These are phyloP conservation scores for Gymnocheta viridis DNA, from an alignment of 2,888 invertebrate species.

Conservation along the genomic window DNA sequence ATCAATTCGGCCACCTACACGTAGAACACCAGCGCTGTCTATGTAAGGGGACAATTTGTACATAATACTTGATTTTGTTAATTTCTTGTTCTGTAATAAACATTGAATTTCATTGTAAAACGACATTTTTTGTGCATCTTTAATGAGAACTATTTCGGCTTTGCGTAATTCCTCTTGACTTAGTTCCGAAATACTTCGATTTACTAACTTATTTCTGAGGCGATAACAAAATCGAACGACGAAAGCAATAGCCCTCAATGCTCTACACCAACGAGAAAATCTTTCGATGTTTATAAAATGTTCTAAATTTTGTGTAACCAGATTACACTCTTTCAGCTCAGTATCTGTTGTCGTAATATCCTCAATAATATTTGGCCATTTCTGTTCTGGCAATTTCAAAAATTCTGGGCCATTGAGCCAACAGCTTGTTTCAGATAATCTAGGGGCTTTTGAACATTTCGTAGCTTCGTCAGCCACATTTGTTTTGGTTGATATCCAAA, in stretches of 20 bases:
- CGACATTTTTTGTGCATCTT: slow-evolving; percentile 1
- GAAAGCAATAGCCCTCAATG: slow-evolving; percentile 32
- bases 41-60: slow-evolving; percentile 42
- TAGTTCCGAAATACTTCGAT: not conserved
- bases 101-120: slow-evolving; percentile 34
- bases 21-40: slow-evolving; percentile 9
- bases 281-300: slow-evolving; percentile 26
- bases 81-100: slow-evolving; percentile 9
- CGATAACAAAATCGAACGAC: slow-evolving; percentile 15
- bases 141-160: slow-evolving; percentile 29
- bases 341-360: not conserved
- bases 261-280: slow-evolving; percentile 55
- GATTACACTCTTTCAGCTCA: slow-evolving; percentile 32
- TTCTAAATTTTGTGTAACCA: slow-evolving; percentile 5
- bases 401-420: slow-evolving; percentile 44
- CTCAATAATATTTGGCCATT: slow-evolving; percentile 2
- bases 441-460: not conserved
- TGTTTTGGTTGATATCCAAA: slow-evolving; percentile 37
- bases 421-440: not conserved
- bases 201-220: not conserved
- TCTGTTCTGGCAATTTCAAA: not conserved
- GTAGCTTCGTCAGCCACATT: slow-evolving; percentile 42
- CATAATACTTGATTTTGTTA: slow-evolving; percentile 29
- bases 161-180: slow-evolving; percentile 23
- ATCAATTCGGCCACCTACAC: slow-evolving; percentile 22